phyloP scores from a whole-genome alignment of 2,113 vertebrate genomes.

The Phoenicopterus ruber region DNA sequence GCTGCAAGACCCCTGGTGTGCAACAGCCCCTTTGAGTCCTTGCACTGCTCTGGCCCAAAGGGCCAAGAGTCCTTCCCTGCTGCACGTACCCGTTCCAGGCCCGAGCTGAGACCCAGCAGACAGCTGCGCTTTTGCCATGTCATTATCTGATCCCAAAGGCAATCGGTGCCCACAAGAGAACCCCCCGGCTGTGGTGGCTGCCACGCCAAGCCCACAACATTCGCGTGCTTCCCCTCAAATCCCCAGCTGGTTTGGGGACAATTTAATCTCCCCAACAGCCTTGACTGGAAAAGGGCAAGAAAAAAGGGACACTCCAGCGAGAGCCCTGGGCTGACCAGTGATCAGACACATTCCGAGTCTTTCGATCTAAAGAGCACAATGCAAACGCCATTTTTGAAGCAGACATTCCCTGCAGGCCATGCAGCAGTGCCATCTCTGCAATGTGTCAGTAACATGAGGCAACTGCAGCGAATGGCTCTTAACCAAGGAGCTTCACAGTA shows the following conservation, averaged over 20 bases:
- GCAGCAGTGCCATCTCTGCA: background rate
- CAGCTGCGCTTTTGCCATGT: background rate
- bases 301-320: background rate
- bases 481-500: background rate
- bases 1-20: background rate
- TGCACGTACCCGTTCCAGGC: background rate
- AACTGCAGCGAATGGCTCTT: background rate
- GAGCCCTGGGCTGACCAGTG: background rate
- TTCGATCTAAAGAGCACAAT: background rate
- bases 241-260: background rate
- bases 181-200: background rate
- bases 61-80: background rate
- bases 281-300: background rate
- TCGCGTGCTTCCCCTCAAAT: background rate
- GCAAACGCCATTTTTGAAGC: background rate
- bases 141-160: background rate
- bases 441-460: background rate
- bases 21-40: background rate
- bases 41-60: background rate
- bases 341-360: background rate
- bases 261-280: background rate
- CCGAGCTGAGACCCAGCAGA: background rate
- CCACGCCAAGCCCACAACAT: background rate
- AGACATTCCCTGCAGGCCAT: background rate
- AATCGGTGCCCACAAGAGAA: background rate